Conservation (phyloP, 92 coral and sea anemone genomes). For the Isaurus tuberculatus region DNA sequence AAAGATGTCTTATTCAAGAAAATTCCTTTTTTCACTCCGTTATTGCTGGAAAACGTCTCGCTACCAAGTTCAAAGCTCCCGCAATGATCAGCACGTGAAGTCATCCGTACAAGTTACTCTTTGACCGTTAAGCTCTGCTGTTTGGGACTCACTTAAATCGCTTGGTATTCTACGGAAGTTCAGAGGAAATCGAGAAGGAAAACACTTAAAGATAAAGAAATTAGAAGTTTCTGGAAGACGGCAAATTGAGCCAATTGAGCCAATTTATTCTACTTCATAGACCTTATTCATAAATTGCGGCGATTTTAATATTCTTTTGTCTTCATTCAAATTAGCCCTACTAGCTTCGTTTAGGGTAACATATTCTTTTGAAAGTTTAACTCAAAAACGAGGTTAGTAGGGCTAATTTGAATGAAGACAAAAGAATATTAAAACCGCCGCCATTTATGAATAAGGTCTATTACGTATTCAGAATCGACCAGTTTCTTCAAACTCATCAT, state of each 20-base stretch:
- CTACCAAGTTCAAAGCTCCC: background rate
- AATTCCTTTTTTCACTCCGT: constrained; percentile 4
- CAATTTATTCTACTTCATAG: constrained; percentile 6
- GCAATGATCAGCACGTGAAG: background rate
- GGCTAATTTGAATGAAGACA: too few species aligned
- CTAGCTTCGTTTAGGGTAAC: too few species aligned
- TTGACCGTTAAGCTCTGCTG: background rate
- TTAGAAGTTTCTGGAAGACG: background rate
- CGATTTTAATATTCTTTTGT: too few species aligned
- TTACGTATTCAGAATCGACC: constrained; percentile 14
- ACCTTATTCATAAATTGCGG: too few species aligned
- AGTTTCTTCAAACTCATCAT: background rate
- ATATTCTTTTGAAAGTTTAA: too few species aligned
- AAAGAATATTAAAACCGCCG: too few species aligned
- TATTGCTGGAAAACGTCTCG: constrained; percentile 7
- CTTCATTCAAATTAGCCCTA: too few species aligned
- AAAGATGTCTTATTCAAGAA: constrained; percentile 21
- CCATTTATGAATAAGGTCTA: too few species aligned
- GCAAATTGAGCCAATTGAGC: background rate
- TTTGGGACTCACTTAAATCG: constrained; percentile 11
- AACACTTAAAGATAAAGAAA: background rate
- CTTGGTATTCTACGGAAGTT: constrained; percentile 20
- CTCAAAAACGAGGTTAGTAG: too few species aligned
- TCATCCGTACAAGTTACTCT: too few species aligned
- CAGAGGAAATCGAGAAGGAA: constrained; percentile 19